Conservation (phyloP, 2,797 vertebrate species). For the Stomatorhinus walkeri region DNA sequence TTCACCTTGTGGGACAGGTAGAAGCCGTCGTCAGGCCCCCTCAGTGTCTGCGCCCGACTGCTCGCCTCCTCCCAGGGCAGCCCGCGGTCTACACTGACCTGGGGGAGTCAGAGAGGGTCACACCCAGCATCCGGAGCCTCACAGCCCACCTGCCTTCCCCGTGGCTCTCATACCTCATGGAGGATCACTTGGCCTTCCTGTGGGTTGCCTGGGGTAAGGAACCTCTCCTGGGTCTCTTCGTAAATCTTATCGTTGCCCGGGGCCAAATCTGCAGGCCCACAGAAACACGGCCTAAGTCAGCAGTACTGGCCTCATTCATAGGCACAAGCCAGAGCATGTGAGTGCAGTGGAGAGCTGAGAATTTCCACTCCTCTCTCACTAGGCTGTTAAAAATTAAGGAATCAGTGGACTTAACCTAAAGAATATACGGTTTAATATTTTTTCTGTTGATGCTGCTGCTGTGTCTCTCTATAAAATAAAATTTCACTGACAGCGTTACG, state of each 20-base stretch:
- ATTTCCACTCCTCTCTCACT: too few species aligned
- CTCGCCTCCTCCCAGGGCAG: conserved; percentile 84
- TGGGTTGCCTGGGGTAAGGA: conserved; percentile 85
- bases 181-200: conserved; percentile 94
- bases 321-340: too few species aligned
- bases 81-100: conserved; percentile 96
- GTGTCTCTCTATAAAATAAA: too few species aligned
- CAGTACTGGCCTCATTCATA: neutral
- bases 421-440: too few species aligned
- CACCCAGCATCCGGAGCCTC: neutral
- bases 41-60: conserved; percentile 67
- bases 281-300: neutral
- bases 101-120: neutral
- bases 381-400: too few species aligned
- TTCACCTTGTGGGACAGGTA: conserved; percentile 84
- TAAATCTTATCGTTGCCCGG: conserved; percentile 95
- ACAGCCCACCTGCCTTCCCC: neutral
- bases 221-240: conserved; percentile 86
- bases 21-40: conserved; percentile 75
- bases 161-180: conserved; percentile 72
- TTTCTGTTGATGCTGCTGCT: too few species aligned
- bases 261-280: conserved; percentile 73
- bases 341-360: too few species aligned
- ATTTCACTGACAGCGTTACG: too few species aligned
- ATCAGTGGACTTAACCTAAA: too few species aligned